Percentiles rank a stretch among this genome's conserved stretches.
Conservation (phyloP, 1,140 invertebrate species). For the Forficula auricularia region DNA sequence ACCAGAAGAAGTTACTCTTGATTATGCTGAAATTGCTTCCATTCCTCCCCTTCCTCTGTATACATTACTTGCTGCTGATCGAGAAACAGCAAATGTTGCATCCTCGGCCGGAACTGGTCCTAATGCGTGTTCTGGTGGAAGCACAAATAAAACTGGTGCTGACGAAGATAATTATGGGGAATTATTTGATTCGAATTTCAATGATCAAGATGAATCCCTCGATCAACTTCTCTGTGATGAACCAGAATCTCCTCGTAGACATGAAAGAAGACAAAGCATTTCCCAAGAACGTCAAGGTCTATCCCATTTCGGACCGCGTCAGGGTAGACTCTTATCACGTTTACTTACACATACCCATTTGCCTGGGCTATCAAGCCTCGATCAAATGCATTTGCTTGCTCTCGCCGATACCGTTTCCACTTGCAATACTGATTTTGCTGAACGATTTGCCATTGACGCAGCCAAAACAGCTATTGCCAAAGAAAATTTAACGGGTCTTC, state of each 20-base stretch:
- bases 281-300: conserved; percentile 50
- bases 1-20: conserved; percentile 70
- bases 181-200: conserved; percentile 59
- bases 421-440: conserved; percentile 70
- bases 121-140: neutral
- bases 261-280: conserved; percentile 40
- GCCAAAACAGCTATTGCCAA: conserved; percentile 50
- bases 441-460: conserved; percentile 61
- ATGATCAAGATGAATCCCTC: conserved; percentile 54
- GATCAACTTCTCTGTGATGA: conserved; percentile 58
- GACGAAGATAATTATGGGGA: conserved; percentile 56
- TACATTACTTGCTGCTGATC: conserved; percentile 84
- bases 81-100: conserved; percentile 40
- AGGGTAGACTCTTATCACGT: conserved; percentile 58
- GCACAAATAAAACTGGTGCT: neutral
- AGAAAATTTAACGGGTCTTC: conserved; percentile 43
- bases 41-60: conserved; percentile 93
- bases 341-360: conserved; percentile 90
- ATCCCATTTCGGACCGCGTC: conserved; percentile 57
- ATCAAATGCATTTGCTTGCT: conserved; percentile 97
- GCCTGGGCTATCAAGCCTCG: conserved; percentile 87
- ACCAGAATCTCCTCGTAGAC: conserved; percentile 32
- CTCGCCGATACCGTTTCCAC: conserved; percentile 94
- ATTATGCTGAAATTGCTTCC: conserved; percentile 90
- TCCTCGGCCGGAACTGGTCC: conserved; percentile 9